Percentiles rank a stretch among this genome's conserved stretches.
phyloP scores from a whole-genome alignment of 2,797 vertebrate genomes.

The Dipus sagitta region DNA sequence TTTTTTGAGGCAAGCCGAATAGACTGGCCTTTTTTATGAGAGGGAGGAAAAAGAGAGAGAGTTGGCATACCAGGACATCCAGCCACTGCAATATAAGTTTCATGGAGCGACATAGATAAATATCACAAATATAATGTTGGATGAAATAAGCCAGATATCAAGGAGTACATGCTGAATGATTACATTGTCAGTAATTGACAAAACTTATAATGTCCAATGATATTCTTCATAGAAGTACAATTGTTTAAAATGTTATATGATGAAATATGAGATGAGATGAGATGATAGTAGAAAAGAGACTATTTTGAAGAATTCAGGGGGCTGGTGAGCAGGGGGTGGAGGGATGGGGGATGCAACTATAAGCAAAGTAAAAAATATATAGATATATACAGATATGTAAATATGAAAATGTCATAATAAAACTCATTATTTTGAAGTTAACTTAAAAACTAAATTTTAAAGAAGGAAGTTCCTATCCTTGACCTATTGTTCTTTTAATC shows the following conservation, averaged over 20 bases:
- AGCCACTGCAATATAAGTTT: constrained; percentile 9
- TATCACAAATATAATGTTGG: constrained; percentile 23
- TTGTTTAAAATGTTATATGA: no score
- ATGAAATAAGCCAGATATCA: constrained; percentile 39
- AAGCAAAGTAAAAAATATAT: neutral
- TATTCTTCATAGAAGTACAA: no score
- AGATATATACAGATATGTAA: no score
- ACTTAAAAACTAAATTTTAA: neutral
- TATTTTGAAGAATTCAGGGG: no score
- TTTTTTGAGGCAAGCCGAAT: neutral
- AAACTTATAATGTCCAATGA: neutral
- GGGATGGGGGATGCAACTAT: neutral
- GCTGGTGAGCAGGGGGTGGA: neutral
- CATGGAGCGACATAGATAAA: neutral
- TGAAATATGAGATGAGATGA: no score
- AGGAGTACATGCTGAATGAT: neutral
- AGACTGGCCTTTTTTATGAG: no score
- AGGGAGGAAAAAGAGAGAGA: no score
- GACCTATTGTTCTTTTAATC: constrained; percentile 14
- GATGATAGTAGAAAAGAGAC: neutral
- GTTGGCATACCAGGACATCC: no score
- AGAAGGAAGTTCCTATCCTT: neutral
- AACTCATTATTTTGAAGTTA: neutral
- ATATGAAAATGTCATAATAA: neutral
- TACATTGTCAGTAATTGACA: constrained; percentile 7